Evolutionary conservation across 2,888 invertebrate genomes (phyloP).

Genomic region (Aleiodes leptofemur): DNA sequence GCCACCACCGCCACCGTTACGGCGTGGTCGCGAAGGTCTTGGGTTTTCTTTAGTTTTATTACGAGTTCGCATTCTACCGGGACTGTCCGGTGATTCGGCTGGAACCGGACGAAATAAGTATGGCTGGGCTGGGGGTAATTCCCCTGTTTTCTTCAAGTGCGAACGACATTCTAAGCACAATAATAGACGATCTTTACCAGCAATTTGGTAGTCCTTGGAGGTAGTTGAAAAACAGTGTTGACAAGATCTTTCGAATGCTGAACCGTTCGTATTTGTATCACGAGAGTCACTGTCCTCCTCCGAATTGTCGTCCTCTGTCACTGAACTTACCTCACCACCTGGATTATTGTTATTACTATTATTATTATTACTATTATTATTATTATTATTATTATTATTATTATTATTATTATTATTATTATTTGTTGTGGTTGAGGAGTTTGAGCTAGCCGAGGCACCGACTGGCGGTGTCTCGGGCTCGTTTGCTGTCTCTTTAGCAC

Average conservation of each 20-base stretch:
- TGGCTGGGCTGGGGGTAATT: slow-evolving; percentile 80
- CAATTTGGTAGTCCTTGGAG: slow-evolving; percentile 78
- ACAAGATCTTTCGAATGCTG: slow-evolving; percentile 77
- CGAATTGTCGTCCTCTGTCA: slow-evolving; percentile 93
- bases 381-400: slow-evolving; percentile 45
- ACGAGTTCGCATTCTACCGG: slow-evolving; percentile 92
- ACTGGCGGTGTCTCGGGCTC: slow-evolving; percentile 73
- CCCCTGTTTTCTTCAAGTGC: slow-evolving; percentile 87
- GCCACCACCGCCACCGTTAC: slow-evolving; percentile 72
- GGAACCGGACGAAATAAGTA: slow-evolving; percentile 78
- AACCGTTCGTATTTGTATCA: slow-evolving; percentile 79
- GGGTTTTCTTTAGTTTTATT: slow-evolving; percentile 84
- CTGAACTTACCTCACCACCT: slow-evolving; percentile 82
- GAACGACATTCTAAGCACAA: slow-evolving; percentile 86
- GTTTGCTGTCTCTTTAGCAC: slow-evolving; percentile 61
- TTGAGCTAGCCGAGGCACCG: slow-evolving; percentile 76
- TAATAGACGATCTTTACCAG: slow-evolving; percentile 83
- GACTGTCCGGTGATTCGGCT: slow-evolving; percentile 84
- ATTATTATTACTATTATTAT: slow-evolving; percentile 43
- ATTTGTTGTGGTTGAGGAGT: slow-evolving; percentile 37
- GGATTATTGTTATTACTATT: slow-evolving; percentile 45
- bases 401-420: slow-evolving; percentile 43
- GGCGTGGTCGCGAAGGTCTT: slow-evolving; percentile 78
- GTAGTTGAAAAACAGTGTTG: slow-evolving; percentile 86
- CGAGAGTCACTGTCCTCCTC: slow-evolving; percentile 97